Percentiles rank a stretch among this genome's conserved stretches.
Evolutionary conservation across 37 sponge, comb jelly and placozoan species (phyloP).

Genomic region (Chondrilla cf. caribensis): DNA sequence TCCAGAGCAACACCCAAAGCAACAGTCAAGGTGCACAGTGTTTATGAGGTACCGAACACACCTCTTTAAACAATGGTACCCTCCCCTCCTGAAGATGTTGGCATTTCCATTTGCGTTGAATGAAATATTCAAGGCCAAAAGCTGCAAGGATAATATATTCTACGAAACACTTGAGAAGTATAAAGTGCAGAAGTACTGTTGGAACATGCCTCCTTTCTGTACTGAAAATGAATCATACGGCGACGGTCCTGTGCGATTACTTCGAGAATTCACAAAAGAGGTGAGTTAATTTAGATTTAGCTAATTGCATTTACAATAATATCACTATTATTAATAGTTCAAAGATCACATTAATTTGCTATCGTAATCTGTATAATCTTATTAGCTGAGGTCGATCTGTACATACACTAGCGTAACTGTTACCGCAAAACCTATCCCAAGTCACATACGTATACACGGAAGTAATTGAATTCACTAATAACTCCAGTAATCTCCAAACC

Average conservation of each 20-base stretch:
- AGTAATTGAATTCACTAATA: no score
- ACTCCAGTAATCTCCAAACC: no score
- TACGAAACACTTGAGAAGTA: neutral
- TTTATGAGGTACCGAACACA: neutral
- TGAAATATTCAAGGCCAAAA: neutral
- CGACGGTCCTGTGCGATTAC: neutral
- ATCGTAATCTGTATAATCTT: no score
- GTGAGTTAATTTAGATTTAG: neutral
- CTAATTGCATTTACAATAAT: no score
- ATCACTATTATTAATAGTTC: no score
- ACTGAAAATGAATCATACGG: neutral
- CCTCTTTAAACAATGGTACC: neutral
- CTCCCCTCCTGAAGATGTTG: neutral
- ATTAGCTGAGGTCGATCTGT: no score
- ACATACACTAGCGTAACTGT: no score
- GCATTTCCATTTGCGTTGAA: neutral
- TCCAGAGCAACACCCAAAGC: neutral
- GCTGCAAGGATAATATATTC: neutral
- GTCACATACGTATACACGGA: no score
- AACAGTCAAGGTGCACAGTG: neutral
- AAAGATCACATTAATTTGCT: no score
- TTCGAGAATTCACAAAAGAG: neutral
- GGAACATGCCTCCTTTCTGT: conserved; percentile 12
- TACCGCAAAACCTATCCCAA: no score
- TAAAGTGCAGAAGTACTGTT: neutral